Evolutionary conservation across 2,113 vertebrate genomes (phyloP), one percentile per base, ranked within the genome.

Genomic region (Ciconia stormi): DNA sequence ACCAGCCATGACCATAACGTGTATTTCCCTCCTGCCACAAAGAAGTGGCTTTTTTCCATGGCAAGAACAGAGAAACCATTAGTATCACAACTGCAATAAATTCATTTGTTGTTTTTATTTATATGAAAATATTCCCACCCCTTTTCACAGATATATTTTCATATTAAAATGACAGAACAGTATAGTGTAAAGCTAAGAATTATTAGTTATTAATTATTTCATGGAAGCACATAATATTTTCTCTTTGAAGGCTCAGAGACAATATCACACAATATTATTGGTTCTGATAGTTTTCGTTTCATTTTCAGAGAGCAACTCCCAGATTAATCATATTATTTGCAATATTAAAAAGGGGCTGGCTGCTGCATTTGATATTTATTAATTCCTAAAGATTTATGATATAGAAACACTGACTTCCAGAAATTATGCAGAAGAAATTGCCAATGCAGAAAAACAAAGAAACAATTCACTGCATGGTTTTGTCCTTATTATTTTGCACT

Each of bases 1-100:
- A 22, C 63, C 83, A 26, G 30, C 79, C 34, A 3, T 2, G 36
- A 4, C 52, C 65, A 6, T 0, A 0, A 8, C 1, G 25, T 10
- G 6, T 2, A 6, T 20, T 32, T n/a, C 30, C 55, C 53, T 53
- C 69, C 63, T 40, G n/a, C 63, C 56, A 56, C 46, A 20, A 25
- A 20, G 6, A 36, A 46, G 32, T 2, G 23, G 26, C 27, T 49
- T 76, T 73, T 38, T 38, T 13, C 58, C n/a, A 34, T 0, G 20
- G 46, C 61, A 32, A 38, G 66, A n/a, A 38, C 2, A 1, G 27
- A 62, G 30, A 7, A 49, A 10, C 29, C 22, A 4, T 29, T 13
- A 27, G 20, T 12, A 29, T 7, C 34, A 7, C 40, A 9, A 21
- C 34, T 13, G 65, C 66, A 20, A 20, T 16, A 14, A 46, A 59